Evolutionary conservation across 2,797 vertebrate genomes (phyloP).

Genomic region (Spatula versicolor): DNA sequence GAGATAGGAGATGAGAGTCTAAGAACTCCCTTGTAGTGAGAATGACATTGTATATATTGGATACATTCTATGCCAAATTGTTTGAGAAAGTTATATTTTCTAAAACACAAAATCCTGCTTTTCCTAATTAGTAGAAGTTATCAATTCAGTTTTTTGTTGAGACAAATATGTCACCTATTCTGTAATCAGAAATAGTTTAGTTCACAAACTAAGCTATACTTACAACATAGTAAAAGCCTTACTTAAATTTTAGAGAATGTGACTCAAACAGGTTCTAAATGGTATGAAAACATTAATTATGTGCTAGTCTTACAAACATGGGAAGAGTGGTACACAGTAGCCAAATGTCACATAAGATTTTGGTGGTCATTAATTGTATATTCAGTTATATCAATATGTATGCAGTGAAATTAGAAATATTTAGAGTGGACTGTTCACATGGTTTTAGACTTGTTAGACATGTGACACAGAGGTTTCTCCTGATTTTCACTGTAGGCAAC

Average conservation of each 20-base stretch:
- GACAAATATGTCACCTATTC: background rate
- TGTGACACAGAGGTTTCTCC: background rate
- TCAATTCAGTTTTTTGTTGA: background rate
- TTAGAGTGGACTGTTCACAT: background rate
- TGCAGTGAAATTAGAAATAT: background rate
- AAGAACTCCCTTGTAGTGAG: background rate
- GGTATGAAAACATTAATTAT: background rate
- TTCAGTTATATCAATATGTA: background rate
- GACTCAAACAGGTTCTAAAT: background rate
- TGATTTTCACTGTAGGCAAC: background rate
- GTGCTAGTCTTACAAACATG: background rate
- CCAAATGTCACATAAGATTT: background rate
- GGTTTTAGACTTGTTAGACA: background rate
- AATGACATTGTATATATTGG: background rate
- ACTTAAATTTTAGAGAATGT: background rate
- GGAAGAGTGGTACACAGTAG: background rate
- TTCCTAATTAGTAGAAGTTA: background rate
- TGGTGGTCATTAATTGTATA: background rate
- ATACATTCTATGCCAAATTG: background rate
- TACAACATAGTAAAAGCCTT: background rate
- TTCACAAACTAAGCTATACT: background rate
- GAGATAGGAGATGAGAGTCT: background rate
- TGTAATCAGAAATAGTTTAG: background rate
- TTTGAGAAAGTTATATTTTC: background rate
- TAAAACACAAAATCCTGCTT: background rate